phyloP scores from a whole-genome alignment of 2,797 vertebrate genomes.

The Clarias fuscus region DNA sequence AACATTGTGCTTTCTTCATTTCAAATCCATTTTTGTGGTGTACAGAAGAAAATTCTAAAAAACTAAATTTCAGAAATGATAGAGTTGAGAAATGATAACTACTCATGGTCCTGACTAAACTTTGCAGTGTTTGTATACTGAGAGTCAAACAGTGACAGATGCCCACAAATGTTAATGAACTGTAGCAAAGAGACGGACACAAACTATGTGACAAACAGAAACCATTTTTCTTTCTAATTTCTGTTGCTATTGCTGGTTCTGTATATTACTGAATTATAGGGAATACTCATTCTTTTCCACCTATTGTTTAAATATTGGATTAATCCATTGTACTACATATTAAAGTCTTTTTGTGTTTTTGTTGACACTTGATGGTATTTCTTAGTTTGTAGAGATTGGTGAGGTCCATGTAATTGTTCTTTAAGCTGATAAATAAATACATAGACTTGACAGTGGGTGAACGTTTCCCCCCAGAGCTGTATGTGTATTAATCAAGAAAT shows the following conservation, averaged over 20 bases:
- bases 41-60: no score
- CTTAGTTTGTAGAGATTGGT: background rate
- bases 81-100: no score
- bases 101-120: no score
- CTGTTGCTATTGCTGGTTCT: background rate
- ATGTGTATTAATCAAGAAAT: background rate
- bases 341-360: background rate
- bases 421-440: background rate
- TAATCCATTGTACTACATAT: background rate
- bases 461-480: background rate
- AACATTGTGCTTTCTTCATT: no score
- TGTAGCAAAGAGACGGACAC: background rate
- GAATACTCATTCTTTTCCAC: no score
- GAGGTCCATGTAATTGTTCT: background rate
- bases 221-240: background rate
- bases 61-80: no score
- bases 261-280: background rate
- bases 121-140: no score
- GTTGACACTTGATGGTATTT: background rate
- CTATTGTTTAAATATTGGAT: background rate
- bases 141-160: no score
- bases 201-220: background rate
- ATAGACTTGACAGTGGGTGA: background rate
- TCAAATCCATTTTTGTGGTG: no score
- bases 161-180: background rate